Evolutionary conservation across 1,140 invertebrate genomes (phyloP).

Genomic region (Sitobion miscanthi): DNA sequence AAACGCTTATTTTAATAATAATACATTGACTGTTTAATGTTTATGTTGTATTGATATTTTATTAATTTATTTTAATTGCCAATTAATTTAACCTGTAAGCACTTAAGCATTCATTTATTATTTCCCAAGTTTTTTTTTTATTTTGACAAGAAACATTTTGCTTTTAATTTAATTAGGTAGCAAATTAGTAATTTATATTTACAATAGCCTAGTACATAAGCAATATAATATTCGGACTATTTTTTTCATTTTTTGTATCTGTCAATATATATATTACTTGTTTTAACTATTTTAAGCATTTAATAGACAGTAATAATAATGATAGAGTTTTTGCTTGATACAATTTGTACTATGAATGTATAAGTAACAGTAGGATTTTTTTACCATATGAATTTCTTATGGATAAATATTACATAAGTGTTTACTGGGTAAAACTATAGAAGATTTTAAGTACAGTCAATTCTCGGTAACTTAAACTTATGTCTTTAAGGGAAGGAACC

Average conservation of each 20-base stretch:
- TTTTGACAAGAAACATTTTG: neutral
- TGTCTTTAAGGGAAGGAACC: neutral
- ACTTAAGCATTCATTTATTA: neutral
- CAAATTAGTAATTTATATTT: neutral
- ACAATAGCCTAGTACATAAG: neutral
- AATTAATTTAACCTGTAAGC: constrained; percentile 12
- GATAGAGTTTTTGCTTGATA: neutral
- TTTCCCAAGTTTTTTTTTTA: neutral
- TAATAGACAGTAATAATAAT: neutral
- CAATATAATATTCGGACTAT: neutral
- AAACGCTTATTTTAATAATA: constrained; percentile 15
- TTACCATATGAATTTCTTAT: neutral
- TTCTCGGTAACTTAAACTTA: neutral
- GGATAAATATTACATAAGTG: neutral
- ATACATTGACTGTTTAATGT: constrained; percentile 17
- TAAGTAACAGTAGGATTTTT: neutral
- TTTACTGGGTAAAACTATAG: constrained; percentile 4
- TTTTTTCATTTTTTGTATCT: neutral
- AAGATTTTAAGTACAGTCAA: neutral
- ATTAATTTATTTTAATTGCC: constrained; percentile 1
- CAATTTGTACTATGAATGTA: neutral
- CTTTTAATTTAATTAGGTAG: neutral
- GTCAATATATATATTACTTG: neutral
- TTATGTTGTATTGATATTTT: neutral
- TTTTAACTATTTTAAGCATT: neutral